These are phyloP conservation scores for Tetragonula clypearis DNA, from an alignment of 1,140 invertebrate species.

Conservation along the genomic window DNA sequence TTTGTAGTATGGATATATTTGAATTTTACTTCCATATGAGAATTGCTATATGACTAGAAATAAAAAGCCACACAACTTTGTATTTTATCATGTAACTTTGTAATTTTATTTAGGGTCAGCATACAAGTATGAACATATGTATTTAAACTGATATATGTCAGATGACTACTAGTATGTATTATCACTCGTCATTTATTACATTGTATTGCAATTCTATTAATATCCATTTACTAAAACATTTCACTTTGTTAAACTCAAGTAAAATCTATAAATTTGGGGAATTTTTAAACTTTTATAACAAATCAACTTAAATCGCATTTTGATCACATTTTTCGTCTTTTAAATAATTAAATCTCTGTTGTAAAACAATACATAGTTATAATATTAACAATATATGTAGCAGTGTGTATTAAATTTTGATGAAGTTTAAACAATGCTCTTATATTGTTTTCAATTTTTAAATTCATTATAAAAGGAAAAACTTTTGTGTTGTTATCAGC, in stretches of 20 bases:
- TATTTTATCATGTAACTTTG: not conserved
- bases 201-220: not conserved
- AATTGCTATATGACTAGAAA: not conserved
- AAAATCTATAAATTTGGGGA: not conserved
- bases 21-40: not conserved
- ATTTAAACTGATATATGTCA: not conserved
- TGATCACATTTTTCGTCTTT: not conserved
- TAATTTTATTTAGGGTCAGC: not conserved
- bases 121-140: not conserved
- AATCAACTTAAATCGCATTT: not conserved
- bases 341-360: not conserved
- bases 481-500: not conserved
- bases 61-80: not conserved
- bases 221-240: not conserved
- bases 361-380: not conserved
- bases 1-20: slow-evolving; percentile 7
- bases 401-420: not conserved
- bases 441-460: not conserved
- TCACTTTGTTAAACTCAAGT: not conserved
- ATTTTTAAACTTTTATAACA: not conserved
- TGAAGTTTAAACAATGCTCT: not conserved
- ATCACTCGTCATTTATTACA: not conserved
- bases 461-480: not conserved
- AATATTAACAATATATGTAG: not conserved
- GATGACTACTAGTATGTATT: not conserved